Percentiles rank a stretch among this genome's conserved stretches.
Evolutionary conservation across 2,797 vertebrate genomes (phyloP).

Genomic region (Hydrolagus colliei): DNA sequence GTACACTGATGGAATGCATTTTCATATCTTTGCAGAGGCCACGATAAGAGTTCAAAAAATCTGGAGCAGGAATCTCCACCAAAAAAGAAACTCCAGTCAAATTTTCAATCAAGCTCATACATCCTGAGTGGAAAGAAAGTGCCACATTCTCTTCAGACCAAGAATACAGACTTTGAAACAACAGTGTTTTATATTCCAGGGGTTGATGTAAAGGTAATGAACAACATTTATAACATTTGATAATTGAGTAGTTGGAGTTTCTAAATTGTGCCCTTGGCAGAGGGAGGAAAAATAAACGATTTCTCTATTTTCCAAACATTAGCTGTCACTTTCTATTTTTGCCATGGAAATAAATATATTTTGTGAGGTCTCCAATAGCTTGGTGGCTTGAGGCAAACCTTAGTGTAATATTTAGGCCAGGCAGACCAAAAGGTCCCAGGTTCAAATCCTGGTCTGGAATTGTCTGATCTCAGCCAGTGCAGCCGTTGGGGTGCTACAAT

Average conservation of each 20-base stretch:
- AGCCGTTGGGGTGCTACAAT: too few species aligned
- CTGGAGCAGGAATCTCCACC: slow-evolving; percentile 95
- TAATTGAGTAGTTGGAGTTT: not conserved
- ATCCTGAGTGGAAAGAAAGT: slow-evolving; percentile 86
- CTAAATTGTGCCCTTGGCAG: not conserved
- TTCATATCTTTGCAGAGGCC: slow-evolving; percentile 62
- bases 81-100: slow-evolving; percentile 89
- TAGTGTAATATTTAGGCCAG: too few species aligned
- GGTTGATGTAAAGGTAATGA: slow-evolving; percentile 89
- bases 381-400: too few species aligned
- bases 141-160: slow-evolving; percentile 85
- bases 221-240: not conserved
- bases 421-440: too few species aligned
- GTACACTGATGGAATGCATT: not conserved
- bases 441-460: too few species aligned
- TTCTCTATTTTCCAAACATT: not conserved
- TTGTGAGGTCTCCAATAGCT: too few species aligned
- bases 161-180: slow-evolving; percentile 85
- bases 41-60: slow-evolving; percentile 83
- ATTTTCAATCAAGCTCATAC: slow-evolving; percentile 80
- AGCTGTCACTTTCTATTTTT: not conserved
- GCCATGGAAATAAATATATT: too few species aligned
- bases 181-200: slow-evolving; percentile 98
- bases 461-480: too few species aligned
- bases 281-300: not conserved